A percentile compares a stretch with the other conserved stretches of the same genome.
Conservation (phyloP, 1,140 invertebrate genomes). For the Trichonephila clavipes region DNA sequence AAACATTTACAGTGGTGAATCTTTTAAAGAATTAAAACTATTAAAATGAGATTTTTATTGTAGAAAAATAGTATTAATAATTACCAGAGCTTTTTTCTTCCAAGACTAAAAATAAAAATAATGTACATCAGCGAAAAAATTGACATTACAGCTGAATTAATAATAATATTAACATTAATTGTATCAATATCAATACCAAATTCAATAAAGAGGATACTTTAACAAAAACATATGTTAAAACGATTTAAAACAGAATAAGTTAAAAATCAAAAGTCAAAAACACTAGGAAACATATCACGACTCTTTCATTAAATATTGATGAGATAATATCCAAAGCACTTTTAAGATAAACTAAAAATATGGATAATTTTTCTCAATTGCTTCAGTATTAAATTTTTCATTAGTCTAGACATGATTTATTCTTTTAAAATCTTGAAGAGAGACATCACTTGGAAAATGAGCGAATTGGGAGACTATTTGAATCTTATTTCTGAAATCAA, state of each 20-base stretch:
- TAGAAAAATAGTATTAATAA: no score
- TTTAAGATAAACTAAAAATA: not conserved
- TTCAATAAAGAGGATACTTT: no score
- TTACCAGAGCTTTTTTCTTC: no score
- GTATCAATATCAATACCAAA: no score
- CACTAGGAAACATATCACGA: not conserved
- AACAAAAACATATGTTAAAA: not conserved
- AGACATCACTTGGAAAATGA: not conserved
- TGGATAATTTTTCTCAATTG: no score
- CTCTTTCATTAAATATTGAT: not conserved
- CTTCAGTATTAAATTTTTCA: not conserved
- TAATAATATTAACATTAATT: no score
- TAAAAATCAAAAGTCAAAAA: not conserved
- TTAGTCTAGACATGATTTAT: not conserved
- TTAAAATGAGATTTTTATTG: no score
- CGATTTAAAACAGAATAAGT: not conserved
- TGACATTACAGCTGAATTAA: no score
- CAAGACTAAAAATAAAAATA: no score
- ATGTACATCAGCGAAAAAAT: no score
- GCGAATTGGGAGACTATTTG: not conserved
- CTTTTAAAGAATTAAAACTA: no score
- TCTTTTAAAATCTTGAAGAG: not conserved
- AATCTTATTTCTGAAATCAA: not conserved
- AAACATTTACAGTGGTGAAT: no score
- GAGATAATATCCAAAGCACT: not conserved